Conservation (phyloP, 2,797 vertebrate species). For the Oryzias sinensis region DNA sequence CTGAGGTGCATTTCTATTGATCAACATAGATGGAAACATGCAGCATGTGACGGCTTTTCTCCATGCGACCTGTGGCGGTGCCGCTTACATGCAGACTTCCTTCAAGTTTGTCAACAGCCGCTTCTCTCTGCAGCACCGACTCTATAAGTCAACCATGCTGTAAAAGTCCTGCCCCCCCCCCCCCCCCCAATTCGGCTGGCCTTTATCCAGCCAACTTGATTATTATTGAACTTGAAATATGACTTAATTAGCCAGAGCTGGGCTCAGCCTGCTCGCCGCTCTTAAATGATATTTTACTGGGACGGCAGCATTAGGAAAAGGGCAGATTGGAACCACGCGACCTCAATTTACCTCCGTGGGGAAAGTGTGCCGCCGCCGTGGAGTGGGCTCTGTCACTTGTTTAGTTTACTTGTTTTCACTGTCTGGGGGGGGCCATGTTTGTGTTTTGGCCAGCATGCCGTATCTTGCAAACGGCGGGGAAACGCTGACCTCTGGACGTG, state of each 20-base stretch:
- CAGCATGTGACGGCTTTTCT: too few species aligned
- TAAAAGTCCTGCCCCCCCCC: conserved; percentile 5
- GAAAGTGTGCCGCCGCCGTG: conserved; percentile 44
- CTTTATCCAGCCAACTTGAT: conserved; percentile 68
- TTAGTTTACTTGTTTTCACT: conserved; percentile 51
- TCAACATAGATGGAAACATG: too few species aligned
- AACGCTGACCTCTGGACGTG: conserved; percentile 44
- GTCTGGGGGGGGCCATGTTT: conserved; percentile 40
- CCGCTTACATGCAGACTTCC: too few species aligned
- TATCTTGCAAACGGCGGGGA: conserved; percentile 36
- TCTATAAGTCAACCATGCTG: conserved; percentile 28
- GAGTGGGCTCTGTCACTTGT: conserved; percentile 41
- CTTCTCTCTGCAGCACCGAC: background rate
- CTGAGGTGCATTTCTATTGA: too few species aligned
- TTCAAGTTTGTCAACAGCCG: background rate
- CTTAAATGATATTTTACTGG: conserved; percentile 71
- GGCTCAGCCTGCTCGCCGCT: conserved; percentile 64
- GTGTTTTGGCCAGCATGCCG: conserved; percentile 42
- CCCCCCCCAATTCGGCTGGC: conserved; percentile 44
- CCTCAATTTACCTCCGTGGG: conserved; percentile 47
- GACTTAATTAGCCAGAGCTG: conserved; percentile 73
- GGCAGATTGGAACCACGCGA: conserved; percentile 67
- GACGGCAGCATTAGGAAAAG: conserved; percentile 59
- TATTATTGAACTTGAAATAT: conserved; percentile 76
- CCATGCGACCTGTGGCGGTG: too few species aligned